These are phyloP conservation scores for Aegithalos caudatus DNA, from an alignment of 2,113 vertebrate genomes.

Conservation along the genomic window DNA sequence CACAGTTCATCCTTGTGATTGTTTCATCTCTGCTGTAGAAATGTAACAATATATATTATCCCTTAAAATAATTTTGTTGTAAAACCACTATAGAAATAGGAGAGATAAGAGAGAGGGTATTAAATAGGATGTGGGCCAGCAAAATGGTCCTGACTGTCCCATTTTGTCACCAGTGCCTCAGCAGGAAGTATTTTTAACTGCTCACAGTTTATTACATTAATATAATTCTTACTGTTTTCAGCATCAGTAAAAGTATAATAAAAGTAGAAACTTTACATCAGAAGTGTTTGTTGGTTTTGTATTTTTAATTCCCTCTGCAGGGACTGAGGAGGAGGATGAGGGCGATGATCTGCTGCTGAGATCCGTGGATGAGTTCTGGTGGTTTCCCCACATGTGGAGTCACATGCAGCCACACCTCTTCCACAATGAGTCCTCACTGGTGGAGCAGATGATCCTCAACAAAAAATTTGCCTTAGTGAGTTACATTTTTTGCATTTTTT, in stretches of 20 bases:
- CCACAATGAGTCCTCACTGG: slow-evolving; percentile 92
- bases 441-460: slow-evolving; percentile 98
- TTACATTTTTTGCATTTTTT: not conserved
- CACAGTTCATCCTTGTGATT: not conserved
- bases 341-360: slow-evolving; percentile 89
- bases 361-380: slow-evolving; percentile 95
- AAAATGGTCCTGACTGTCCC: not conserved
- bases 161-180: not conserved
- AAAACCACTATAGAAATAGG: not conserved
- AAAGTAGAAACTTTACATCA: not conserved
- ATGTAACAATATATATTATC: not conserved
- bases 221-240: not conserved
- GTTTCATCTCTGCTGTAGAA: not conserved
- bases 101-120: not conserved
- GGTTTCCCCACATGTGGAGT: slow-evolving; percentile 99
- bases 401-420: slow-evolving; percentile 99
- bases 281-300: not conserved
- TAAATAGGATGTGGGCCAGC: not conserved
- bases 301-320: slow-evolving; percentile 56
- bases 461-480: slow-evolving; percentile 97
- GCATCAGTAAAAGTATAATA: not conserved
- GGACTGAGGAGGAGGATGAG: slow-evolving; percentile 88
- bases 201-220: not conserved
- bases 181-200: not conserved
- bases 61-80: not conserved